A percentile compares a stretch with the other conserved stretches of the same genome.
These are phyloP conservation scores for Epizoanthus fatuus DNA, from an alignment of 92 coral and sea anemone species.

Conservation along the genomic window DNA sequence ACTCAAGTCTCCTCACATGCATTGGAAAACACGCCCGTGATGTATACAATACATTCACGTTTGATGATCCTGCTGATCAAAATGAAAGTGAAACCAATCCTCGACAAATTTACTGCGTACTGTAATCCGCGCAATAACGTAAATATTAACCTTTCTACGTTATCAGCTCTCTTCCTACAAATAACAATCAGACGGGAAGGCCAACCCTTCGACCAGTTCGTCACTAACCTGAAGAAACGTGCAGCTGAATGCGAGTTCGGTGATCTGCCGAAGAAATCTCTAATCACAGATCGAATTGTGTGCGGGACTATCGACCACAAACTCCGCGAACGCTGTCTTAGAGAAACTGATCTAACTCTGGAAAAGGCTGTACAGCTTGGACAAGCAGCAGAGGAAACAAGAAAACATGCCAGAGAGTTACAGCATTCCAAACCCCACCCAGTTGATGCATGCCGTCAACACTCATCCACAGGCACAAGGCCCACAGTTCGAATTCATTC, in stretches of 20 bases:
- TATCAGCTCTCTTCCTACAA: conserved; percentile 49
- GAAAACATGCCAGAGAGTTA: conserved; percentile 54
- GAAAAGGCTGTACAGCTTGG: conserved; percentile 57
- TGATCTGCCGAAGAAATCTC: conserved; percentile 21
- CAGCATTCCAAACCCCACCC: background rate
- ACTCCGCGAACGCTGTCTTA: conserved; percentile 45
- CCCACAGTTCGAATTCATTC: background rate
- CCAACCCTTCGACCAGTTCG: conserved; percentile 15
- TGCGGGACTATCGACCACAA: conserved; percentile 7
- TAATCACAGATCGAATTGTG: too few species aligned
- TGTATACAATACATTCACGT: too few species aligned
- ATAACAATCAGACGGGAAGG: conserved; percentile 47
- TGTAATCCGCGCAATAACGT: conserved; percentile 70
- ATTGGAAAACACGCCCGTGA: too few species aligned
- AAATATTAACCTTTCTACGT: conserved; percentile 26
- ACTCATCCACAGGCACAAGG: too few species aligned
- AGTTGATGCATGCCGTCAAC: background rate
- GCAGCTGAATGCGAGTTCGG: conserved; percentile 55
- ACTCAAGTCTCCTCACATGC: conserved; percentile 26
- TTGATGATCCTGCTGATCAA: background rate
- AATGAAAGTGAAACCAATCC: conserved; percentile 44
- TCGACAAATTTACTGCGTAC: background rate
- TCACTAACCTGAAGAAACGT: conserved; percentile 33
- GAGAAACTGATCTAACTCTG: conserved; percentile 42
- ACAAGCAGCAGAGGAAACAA: conserved; percentile 60